Evolutionary conservation across 2,888 invertebrate genomes (phyloP), one percentile per base, ranked within the genome.

Genomic region (Anticlea derivata): DNA sequence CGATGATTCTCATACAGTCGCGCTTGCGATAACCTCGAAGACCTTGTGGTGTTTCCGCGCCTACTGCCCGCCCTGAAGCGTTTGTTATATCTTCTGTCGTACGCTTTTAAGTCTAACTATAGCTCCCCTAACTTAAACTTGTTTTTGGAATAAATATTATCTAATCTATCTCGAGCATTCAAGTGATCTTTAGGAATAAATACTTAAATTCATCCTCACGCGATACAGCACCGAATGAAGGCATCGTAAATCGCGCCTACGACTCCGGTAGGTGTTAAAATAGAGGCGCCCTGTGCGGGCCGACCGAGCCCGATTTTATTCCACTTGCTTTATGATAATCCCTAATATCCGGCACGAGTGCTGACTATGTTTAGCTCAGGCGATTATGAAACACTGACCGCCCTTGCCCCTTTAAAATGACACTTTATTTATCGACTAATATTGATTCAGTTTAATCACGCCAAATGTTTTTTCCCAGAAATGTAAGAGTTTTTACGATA

Each of bases 241-340:
- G 65, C 66, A 65, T 85, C 84, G 83, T 88, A 86, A 88, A 86
- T 86, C 75, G 85, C 85, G 83, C 86, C 84, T 86, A 87, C 86
- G 80, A 64, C 69, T 68, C 63, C 69, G 70, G 81, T 83, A 86
- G 84, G 86, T 88, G 87, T 89, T 87, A 87, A 89, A 87, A 88
- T 88, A 87, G 87, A 80, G 84, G 72, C 89, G 83, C 78, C 79
- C 74, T 88, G 88, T 86, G 87, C 83, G 87, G 86, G 76, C 85
- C 73, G 70, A 73, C 70, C 71, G 47, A 46, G 76, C 74, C 74
- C 80, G 77, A 81, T 79, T 79, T 79, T 76, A 83, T 80, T 80
- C 80, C 83, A 86, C 86, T 86, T 84, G 80, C 76, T 88, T 89
- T 88, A 88, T 89, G 84, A 87, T 88, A 88, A 90, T 88, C 88